phyloP scores from a whole-genome alignment of 2,888 invertebrate species.

The Gortyna flavago region DNA sequence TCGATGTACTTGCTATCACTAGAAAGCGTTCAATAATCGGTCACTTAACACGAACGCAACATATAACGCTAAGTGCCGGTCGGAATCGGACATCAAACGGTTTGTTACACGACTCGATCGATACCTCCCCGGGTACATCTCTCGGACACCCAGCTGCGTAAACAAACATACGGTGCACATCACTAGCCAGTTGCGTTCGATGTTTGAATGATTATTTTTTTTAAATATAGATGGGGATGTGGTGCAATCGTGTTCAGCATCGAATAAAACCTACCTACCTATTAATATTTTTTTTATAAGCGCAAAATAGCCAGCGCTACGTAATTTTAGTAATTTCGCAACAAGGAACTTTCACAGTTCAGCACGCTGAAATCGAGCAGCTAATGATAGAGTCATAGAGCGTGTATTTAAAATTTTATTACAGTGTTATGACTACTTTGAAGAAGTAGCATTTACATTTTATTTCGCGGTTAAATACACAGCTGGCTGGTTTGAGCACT shows the following conservation, averaged over 20 bases:
- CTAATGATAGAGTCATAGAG: conserved; percentile 11
- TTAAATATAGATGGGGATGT: conserved; percentile 58
- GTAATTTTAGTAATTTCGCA: conserved; percentile 36
- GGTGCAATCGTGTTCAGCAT: conserved; percentile 46
- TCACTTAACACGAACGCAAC: conserved; percentile 77
- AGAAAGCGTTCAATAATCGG: conserved; percentile 79
- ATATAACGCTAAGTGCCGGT: conserved; percentile 77
- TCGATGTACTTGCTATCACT: conserved; percentile 65
- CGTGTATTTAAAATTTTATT: conserved; percentile 43
- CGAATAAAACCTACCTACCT: conserved; percentile 18
- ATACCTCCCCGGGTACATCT: conserved; percentile 65
- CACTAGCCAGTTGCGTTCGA: conserved; percentile 71
- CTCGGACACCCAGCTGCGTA: conserved; percentile 76
- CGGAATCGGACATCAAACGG: conserved; percentile 79
- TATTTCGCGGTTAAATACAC: conserved; percentile 26
- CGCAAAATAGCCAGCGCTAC: conserved; percentile 25
- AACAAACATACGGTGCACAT: conserved; percentile 76
- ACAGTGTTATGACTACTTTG: conserved; percentile 43
- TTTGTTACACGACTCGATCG: conserved; percentile 75
- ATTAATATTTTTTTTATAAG: conserved; percentile 35
- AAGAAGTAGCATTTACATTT: conserved; percentile 44
- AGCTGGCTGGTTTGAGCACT: conserved; percentile 8
- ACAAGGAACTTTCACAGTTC: conserved; percentile 44
- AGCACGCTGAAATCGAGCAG: conserved; percentile 26
- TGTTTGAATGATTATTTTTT: conserved; percentile 58